A percentile compares a stretch with the other conserved stretches of the same genome.
Conservation (phyloP, 2,888 invertebrate genomes). For the Mycalesis mineus region DNA sequence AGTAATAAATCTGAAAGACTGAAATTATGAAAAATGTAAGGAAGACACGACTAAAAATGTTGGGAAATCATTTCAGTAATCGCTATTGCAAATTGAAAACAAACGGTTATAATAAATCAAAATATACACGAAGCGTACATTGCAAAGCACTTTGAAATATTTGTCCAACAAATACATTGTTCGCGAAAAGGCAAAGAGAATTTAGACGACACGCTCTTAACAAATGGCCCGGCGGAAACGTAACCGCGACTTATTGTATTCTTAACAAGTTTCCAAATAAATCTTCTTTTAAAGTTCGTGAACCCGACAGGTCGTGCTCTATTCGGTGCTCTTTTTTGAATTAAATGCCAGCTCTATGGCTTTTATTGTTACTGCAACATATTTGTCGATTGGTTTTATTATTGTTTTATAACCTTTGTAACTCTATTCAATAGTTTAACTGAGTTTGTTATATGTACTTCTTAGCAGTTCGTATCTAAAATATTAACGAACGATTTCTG, state of each 20-base stretch:
- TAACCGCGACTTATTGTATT: slow-evolving; percentile 23
- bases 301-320: slow-evolving; percentile 10
- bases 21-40: no score
- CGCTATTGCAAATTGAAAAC: slow-evolving; percentile 25
- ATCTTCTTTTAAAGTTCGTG: slow-evolving; percentile 25
- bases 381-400: no score
- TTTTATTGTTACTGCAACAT: background rate
- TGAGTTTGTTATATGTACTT: no score
- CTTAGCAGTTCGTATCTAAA: no score
- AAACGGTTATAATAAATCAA: slow-evolving; percentile 12
- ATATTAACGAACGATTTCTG: no score
- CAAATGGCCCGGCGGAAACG: slow-evolving; percentile 23
- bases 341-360: background rate
- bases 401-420: no score
- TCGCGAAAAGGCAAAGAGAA: slow-evolving; percentile 24
- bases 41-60: background rate
- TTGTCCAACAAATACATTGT: slow-evolving; percentile 33
- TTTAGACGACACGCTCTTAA: slow-evolving; percentile 23
- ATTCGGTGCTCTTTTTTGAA: background rate
- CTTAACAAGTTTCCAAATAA: slow-evolving; percentile 34
- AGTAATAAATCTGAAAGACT: no score
- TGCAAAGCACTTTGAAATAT: slow-evolving; percentile 28
- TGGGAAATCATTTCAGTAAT: background rate
- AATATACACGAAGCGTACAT: slow-evolving; percentile 17
- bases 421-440: no score